Evolutionary conservation across 2,113 vertebrate genomes (phyloP).

Genomic region (Phylloscopus whistleri): DNA sequence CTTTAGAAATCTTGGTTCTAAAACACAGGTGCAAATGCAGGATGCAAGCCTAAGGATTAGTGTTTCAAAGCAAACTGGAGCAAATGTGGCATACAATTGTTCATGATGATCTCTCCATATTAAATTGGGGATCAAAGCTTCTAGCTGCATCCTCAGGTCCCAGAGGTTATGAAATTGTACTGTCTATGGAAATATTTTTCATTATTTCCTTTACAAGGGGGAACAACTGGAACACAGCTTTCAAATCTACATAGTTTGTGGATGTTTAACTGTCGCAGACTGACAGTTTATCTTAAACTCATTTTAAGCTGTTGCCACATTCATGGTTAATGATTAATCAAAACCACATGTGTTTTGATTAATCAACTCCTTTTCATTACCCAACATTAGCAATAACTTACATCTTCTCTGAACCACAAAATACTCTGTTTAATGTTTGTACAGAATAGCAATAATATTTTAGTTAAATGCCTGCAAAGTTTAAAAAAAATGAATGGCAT

Average conservation of each 20-base stretch:
- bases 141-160: neutral
- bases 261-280: neutral
- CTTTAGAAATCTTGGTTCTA: neutral
- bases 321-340: neutral
- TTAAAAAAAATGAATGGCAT: neutral
- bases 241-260: neutral
- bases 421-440: neutral
- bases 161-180: neutral
- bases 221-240: neutral
- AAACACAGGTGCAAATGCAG: neutral
- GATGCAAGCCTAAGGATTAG: neutral
- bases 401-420: neutral
- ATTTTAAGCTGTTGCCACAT: neutral
- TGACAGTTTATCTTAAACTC: neutral
- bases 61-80: neutral
- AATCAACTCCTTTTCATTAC: neutral
- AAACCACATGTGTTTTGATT: neutral
- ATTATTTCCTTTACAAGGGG: neutral
- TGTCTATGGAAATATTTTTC: neutral
- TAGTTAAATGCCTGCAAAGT: neutral
- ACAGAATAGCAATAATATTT: neutral
- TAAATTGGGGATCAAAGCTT: neutral
- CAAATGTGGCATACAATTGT: neutral
- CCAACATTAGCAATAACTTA: neutral
- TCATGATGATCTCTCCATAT: neutral